These are phyloP conservation scores for Laterallus jamaicensis DNA, from an alignment of 2,113 vertebrate genomes.

Conservation along the genomic window DNA sequence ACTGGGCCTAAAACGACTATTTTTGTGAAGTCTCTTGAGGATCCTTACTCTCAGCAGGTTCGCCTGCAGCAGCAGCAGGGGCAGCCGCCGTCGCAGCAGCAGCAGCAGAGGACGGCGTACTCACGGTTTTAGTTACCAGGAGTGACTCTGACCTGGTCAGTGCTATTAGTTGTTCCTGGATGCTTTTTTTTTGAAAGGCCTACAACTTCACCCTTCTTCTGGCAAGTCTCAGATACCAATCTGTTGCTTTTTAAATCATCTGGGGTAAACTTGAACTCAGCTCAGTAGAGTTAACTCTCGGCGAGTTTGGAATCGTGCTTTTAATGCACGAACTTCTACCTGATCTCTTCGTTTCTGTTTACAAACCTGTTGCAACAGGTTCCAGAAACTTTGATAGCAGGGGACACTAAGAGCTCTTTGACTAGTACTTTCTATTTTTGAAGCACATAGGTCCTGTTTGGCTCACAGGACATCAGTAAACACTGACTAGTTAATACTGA, in stretches of 20 bases:
- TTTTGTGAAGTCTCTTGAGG: slow-evolving; percentile 92
- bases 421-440: background rate
- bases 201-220: background rate
- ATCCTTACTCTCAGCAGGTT: slow-evolving; percentile 92
- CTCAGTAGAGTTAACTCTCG: background rate
- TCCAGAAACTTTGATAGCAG: background rate
- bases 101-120: slow-evolving; percentile 76
- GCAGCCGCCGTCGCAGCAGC: slow-evolving; percentile 75
- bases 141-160: background rate
- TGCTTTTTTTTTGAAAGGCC: background rate
- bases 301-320: background rate
- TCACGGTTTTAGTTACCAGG: slow-evolving; percentile 68
- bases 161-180: background rate
- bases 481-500: background rate
- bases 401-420: background rate
- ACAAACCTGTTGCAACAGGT: background rate
- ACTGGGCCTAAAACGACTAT: slow-evolving; percentile 91
- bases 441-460: background rate
- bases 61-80: slow-evolving; percentile 87
- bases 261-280: background rate
- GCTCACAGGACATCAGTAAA: background rate
- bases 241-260: background rate
- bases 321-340: background rate
- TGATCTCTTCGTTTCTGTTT: background rate
- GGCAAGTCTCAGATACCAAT: background rate